Conservation (phyloP, 2,113 vertebrate species). For the Chelonoidis abingdonii region DNA sequence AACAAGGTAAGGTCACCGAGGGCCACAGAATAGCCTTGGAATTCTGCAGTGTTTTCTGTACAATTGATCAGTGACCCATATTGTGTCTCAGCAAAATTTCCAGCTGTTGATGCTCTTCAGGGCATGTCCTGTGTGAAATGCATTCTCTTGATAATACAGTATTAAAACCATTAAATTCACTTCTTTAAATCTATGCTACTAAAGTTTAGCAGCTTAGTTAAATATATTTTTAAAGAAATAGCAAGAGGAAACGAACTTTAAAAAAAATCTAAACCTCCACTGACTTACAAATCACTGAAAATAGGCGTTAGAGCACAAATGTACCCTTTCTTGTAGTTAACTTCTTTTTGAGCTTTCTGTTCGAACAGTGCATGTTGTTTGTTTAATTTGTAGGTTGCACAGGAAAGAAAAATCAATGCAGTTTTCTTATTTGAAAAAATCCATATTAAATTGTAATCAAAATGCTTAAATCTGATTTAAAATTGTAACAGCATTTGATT, state of each 20-base stretch:
- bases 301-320: neutral
- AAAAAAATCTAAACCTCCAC: neutral
- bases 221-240: neutral
- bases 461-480: neutral
- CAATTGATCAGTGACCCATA: neutral
- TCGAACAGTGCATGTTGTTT: neutral
- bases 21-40: neutral
- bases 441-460: neutral
- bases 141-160: neutral
- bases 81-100: neutral
- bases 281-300: neutral
- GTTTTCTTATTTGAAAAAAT: neutral
- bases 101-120: neutral
- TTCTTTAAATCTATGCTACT: neutral
- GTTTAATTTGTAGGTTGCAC: neutral
- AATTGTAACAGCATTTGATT: neutral
- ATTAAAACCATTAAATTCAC: neutral
- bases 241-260: neutral
- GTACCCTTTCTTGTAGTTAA: neutral
- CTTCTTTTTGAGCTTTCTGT: neutral
- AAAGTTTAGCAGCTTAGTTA: neutral
- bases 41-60: neutral
- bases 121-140: neutral
- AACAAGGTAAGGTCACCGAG: neutral
- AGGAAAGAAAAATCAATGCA: too few species aligned